phyloP scores from a whole-genome alignment of 1,140 invertebrate genomes.

The Leptestheria dahalacensis region DNA sequence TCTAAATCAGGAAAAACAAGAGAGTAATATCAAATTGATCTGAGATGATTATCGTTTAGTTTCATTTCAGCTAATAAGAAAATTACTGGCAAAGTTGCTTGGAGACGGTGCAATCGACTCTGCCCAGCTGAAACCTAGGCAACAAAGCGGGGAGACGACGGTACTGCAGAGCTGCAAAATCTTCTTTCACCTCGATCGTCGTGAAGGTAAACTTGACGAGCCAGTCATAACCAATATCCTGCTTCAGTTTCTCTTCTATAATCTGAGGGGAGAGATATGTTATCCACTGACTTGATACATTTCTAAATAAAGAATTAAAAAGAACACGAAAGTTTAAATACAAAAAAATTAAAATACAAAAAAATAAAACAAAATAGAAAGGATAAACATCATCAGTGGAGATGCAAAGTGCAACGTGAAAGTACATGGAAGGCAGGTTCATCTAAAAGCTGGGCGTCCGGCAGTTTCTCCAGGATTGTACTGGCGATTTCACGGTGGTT shows the following conservation, averaged over 20 bases:
- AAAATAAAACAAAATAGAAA: too few relatives aligned
- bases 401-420: not conserved
- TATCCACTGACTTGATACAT: too few relatives aligned
- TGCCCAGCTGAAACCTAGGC: conserved; percentile 38
- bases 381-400: too few relatives aligned
- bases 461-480: conserved; percentile 37
- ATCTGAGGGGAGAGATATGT: conserved; percentile 29
- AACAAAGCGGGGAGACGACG: conserved; percentile 44
- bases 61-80: not conserved
- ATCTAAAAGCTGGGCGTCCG: conserved; percentile 34
- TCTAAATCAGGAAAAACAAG: too few relatives aligned
- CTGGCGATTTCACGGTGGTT: conserved; percentile 37
- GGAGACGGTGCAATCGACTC: conserved; percentile 17
- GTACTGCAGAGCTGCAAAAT: conserved; percentile 36
- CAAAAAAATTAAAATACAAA: too few relatives aligned
- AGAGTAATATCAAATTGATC: too few relatives aligned
- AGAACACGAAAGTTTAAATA: too few relatives aligned
- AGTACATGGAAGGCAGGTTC: conserved; percentile 34
- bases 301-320: too few relatives aligned
- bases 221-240: conserved; percentile 35
- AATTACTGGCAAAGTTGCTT: conserved; percentile 12
- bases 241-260: conserved; percentile 28
- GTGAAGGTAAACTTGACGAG: conserved; percentile 47
- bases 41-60: too few relatives aligned
- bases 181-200: conserved; percentile 23